phyloP scores from a whole-genome alignment of 1,140 invertebrate species.

The Doryteuthis pealeii region DNA sequence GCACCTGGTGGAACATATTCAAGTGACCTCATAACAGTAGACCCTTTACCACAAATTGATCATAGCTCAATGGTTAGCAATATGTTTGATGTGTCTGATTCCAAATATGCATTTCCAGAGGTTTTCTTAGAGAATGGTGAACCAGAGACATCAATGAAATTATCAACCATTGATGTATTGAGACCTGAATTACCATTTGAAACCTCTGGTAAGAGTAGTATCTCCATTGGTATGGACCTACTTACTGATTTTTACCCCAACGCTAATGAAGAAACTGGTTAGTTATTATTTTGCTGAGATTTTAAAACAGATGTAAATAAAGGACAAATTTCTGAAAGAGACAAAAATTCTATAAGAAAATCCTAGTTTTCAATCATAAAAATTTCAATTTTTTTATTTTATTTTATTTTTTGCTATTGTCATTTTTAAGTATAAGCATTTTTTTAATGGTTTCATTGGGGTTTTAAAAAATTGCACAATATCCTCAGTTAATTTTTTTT shows the following conservation, averaged over 20 bases:
- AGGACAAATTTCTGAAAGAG: too few species aligned
- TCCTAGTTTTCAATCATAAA: too few species aligned
- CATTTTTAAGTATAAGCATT: too few species aligned
- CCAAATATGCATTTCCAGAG: background rate
- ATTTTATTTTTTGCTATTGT: too few species aligned
- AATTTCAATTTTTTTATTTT: too few species aligned
- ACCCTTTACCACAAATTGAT: background rate
- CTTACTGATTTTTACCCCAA: background rate
- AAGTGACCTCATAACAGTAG: background rate
- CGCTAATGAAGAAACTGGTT: background rate
- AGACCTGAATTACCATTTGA: background rate
- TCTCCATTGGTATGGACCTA: background rate
- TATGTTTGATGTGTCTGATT: background rate
- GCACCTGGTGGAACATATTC: background rate
- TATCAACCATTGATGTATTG: background rate
- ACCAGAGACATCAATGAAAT: background rate
- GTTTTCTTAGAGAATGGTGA: conserved; percentile 8
- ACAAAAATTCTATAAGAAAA: too few species aligned
- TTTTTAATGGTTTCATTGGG: too few species aligned
- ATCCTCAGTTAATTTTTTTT: too few species aligned
- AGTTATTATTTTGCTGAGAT: background rate
- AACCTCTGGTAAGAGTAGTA: background rate
- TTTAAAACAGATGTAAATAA: too few species aligned
- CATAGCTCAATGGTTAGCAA: background rate
- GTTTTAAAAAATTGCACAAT: too few species aligned